Percentiles rank a stretch among this genome's conserved stretches.
phyloP scores from a whole-genome alignment of 1,140 invertebrate genomes.

The Drosophila parvula region DNA sequence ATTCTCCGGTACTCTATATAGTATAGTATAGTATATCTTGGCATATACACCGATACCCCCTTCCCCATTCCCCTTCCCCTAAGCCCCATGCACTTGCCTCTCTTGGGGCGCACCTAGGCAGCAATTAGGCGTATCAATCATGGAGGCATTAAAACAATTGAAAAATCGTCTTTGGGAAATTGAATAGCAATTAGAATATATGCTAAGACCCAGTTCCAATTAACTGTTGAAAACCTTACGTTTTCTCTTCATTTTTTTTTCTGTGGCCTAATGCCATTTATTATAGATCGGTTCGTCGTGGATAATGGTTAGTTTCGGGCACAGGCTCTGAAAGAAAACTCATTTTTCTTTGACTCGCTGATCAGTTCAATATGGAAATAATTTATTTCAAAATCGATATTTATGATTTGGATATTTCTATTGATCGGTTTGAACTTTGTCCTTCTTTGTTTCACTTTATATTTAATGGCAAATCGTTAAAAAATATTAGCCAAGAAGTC shows the following conservation, averaged over 20 bases:
- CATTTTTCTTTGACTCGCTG: not conserved
- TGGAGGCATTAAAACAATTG: slow-evolving; percentile 78
- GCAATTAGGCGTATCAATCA: slow-evolving; percentile 79
- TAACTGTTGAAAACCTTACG: slow-evolving; percentile 34
- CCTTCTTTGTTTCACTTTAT: not conserved
- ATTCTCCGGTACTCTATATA: slow-evolving; percentile 35
- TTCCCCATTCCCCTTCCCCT: not conserved
- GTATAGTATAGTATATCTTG: not conserved
- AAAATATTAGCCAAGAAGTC: not conserved
- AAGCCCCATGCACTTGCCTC: slow-evolving; percentile 3
- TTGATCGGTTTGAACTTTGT: not conserved
- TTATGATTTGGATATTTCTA: too few relatives aligned
- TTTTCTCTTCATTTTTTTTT: not conserved
- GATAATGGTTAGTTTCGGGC: slow-evolving; percentile 3
- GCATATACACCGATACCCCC: too few relatives aligned
- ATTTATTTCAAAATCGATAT: too few relatives aligned
- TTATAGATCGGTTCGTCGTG: slow-evolving; percentile 8
- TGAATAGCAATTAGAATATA: slow-evolving; percentile 76
- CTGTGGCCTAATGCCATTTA: slow-evolving; percentile 20
- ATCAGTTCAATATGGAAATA: too few relatives aligned
- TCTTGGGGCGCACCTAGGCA: slow-evolving; percentile 41
- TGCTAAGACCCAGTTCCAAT: slow-evolving; percentile 35
- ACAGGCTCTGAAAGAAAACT: not conserved
- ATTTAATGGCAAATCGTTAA: slow-evolving; percentile 1
- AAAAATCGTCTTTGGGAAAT: slow-evolving; percentile 78